Evolutionary conservation across 2,113 vertebrate genomes (phyloP).

Genomic region (Tor tambroides): DNA sequence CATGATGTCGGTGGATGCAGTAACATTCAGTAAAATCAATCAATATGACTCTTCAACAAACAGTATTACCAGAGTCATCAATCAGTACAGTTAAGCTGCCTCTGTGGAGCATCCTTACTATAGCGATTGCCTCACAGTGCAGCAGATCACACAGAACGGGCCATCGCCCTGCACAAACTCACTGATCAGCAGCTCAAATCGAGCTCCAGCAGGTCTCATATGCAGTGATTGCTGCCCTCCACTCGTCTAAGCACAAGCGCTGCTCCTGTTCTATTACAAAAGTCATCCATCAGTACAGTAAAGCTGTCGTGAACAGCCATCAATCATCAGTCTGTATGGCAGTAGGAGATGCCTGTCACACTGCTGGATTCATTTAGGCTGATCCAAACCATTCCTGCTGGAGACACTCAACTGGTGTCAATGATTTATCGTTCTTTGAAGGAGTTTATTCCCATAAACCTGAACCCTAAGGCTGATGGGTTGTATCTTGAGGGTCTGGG

Average conservation of each 20-base stretch:
- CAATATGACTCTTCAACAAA: not conserved
- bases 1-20: not conserved
- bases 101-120: not conserved
- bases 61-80: not conserved
- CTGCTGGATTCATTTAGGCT: conserved; percentile 36
- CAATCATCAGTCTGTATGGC: conserved; percentile 36
- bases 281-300: conserved; percentile 55
- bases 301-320: conserved; percentile 41
- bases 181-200: not conserved
- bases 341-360: conserved; percentile 34
- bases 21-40: not conserved
- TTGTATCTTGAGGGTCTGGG: conserved; percentile 40
- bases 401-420: conserved; percentile 8
- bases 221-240: conserved; percentile 6
- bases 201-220: not conserved
- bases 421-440: conserved; percentile 39
- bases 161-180: not conserved
- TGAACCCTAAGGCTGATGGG: conserved; percentile 43
- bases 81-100: not conserved
- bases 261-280: conserved; percentile 37
- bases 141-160: not conserved
- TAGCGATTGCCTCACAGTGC: not conserved
- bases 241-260: not conserved
- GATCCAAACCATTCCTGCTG: conserved; percentile 42
- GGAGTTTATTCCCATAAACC: conserved; percentile 55